Evolutionary conservation across 2,888 invertebrate species (phyloP), one percentile per base, ranked within the genome.

Genomic region (Lithosia quadra): DNA sequence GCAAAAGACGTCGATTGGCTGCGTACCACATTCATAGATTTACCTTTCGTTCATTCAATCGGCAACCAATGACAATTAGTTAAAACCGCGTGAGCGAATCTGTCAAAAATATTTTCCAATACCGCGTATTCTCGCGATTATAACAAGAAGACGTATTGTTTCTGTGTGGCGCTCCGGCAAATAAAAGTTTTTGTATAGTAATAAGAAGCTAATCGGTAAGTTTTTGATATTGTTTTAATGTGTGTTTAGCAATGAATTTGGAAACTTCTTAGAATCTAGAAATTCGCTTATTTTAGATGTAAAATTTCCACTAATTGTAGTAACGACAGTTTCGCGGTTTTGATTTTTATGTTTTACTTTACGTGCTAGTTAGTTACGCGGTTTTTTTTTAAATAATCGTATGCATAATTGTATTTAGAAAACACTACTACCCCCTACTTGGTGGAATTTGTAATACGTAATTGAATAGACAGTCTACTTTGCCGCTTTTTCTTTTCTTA

Each of bases 61-160:
- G 2, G 55, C 24, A 9, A 57, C 57, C 57, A 57, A 57, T 57
- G 24, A 57, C 57, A 57, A 58, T 33, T 58, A 18, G 58, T 58
- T 34, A 34, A 58, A 58, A 58, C 58, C 58, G 58, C 58, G 58
- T 33, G 58, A 58, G 34, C 33, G 61, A 61, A 61, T 61, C 61
- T 22, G 24, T 7, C 21, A 61, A 61, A 43, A 43, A 10, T 1
- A n/a, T n/a, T n/a, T n/a, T n/a, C n/a, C n/a, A n/a, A n/a, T n/a
- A n/a, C n/a, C n/a, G n/a, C n/a, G n/a, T n/a, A n/a, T n/a, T n/a
- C n/a, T n/a, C n/a, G n/a, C n/a, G n/a, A n/a, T n/a, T n/a, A n/a
- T n/a, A n/a, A n/a, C n/a, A n/a, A n/a, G n/a, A n/a, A n/a, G n/a
- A n/a, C n/a, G n/a, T n/a, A n/a, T n/a, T n/a, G n/a, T n/a, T n/a